phyloP scores from a whole-genome alignment of 2,888 invertebrate genomes.

The Timema cristinae region DNA sequence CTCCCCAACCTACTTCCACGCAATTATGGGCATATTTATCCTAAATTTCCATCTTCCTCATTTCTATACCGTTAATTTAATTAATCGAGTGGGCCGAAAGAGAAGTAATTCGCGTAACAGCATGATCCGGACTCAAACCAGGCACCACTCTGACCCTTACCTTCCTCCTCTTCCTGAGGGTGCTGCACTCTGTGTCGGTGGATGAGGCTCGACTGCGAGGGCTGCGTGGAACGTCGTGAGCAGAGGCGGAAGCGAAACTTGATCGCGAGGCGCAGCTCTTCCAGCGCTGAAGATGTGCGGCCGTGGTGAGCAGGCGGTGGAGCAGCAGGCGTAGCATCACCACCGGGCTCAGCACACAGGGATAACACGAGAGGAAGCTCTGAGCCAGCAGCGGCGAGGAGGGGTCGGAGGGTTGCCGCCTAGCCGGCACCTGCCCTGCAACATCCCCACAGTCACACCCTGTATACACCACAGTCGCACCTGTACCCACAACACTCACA shows the following conservation, averaged over 20 bases:
- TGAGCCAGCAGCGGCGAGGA: constrained; percentile 40
- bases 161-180: constrained; percentile 44
- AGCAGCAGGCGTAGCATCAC: constrained; percentile 52
- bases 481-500: too few species aligned
- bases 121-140: too few species aligned
- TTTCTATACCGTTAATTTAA: too few species aligned
- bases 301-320: constrained; percentile 52
- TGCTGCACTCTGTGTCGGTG: constrained; percentile 44
- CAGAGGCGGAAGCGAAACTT: constrained; percentile 45
- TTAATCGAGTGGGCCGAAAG: too few species aligned
- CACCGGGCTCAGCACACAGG: constrained; percentile 52
- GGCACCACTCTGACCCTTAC: constrained; percentile 33
- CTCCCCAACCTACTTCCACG: too few species aligned
- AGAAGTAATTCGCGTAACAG: too few species aligned
- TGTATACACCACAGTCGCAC: too few species aligned
- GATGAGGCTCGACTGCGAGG: constrained; percentile 44
- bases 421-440: constrained; percentile 32
- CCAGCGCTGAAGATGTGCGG: constrained; percentile 46
- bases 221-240: constrained; percentile 41
- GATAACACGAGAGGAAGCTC: constrained; percentile 46
- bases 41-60: too few species aligned
- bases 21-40: too few species aligned
- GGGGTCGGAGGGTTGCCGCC: constrained; percentile 38
- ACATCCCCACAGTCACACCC: constrained; percentile 22
- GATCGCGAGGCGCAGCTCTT: constrained; percentile 46